Base-by-base conservation (phyloP, 2,113 vertebrate genomes). In the Chamaea fasciata region DNA sequence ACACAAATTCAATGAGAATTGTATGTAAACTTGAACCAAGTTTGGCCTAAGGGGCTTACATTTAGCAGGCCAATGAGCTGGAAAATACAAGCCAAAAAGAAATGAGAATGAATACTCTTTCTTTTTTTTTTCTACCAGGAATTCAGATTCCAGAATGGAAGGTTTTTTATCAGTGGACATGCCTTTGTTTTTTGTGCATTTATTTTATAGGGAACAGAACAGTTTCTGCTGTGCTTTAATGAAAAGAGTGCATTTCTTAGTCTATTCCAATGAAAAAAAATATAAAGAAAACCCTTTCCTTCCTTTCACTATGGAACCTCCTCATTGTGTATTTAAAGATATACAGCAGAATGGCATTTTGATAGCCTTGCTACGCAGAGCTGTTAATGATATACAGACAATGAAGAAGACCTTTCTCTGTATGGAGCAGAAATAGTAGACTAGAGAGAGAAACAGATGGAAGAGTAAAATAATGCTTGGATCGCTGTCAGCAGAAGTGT, bases 391-490 rank as follows among this genome's bases (percentile, higher is more conserved):
- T 85, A 83, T 21, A 76, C 17, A 87, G 69, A 50, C 37, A 89
- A 42, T 52, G 27, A 73, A 44, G 52, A 55, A 46, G 79, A 77
- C 27, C 13, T 89, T 69, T 77, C 26, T 71, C 46, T 46, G 13
- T 56, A 37, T 23, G 65, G 64, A 87, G 56, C 37, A 75, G 69
- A 92, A 91, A 94, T 52, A 76, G 50, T 70, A 90, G 71, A 63
- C 46, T 24, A 35, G 77, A 91, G 59, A 50, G 50, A 65, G 81
- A 96, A 97, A 95, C 93, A 95, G 94, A 97, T 94, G 95, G 91
- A 92, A 80, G 83, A 68, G 68, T 96, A 96, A 94, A 95, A 94
- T 87, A 95, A 93, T 89, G 63, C 60, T 95, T 97, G 97, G 95
- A 92, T 47, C 39, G 10, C 39, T 95, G 91, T 83, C 92, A 94